These are phyloP conservation scores for Heliothis virescens DNA, from an alignment of 1,140 invertebrate species.

Conservation along the genomic window DNA sequence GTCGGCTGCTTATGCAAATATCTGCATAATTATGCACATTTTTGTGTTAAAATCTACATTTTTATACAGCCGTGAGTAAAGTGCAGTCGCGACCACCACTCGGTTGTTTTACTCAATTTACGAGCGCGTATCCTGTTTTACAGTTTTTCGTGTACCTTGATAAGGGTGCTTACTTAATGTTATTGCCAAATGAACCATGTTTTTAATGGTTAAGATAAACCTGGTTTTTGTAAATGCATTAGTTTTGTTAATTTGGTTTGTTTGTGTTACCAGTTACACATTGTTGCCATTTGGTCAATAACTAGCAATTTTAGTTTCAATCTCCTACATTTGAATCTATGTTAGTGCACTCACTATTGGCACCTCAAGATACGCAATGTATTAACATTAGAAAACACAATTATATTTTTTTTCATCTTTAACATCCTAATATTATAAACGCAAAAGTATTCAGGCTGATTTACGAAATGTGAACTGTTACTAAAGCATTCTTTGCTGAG, in stretches of 20 bases:
- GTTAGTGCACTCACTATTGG: too few relatives aligned
- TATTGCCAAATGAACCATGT: background rate
- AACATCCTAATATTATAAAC: too few relatives aligned
- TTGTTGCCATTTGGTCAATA: too few relatives aligned
- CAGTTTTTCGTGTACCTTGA: slow-evolving; percentile 1
- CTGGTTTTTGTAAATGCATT: too few relatives aligned
- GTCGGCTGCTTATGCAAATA: slow-evolving; percentile 30
- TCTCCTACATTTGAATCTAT: too few relatives aligned
- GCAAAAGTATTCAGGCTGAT: background rate
- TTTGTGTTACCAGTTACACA: too few relatives aligned
- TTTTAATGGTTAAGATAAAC: background rate
- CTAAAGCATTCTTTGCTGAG: background rate
- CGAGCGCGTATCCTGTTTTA: background rate
- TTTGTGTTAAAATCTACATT: slow-evolving; percentile 39
- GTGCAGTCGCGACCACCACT: slow-evolving; percentile 18
- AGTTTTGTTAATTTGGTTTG: too few relatives aligned
- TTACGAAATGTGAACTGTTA: background rate
- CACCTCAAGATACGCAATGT: too few relatives aligned
- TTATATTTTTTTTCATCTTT: too few relatives aligned
- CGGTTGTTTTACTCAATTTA: slow-evolving; percentile 28
- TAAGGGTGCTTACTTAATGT: slow-evolving; percentile 13
- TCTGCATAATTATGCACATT: slow-evolving; percentile 39
- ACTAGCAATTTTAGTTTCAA: too few relatives aligned
- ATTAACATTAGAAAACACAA: too few relatives aligned
- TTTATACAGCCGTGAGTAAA: slow-evolving; percentile 16